Percentiles rank a stretch among this genome's conserved stretches.
phyloP scores from a whole-genome alignment of 1,140 invertebrate species.

The Calosoma granatense region DNA sequence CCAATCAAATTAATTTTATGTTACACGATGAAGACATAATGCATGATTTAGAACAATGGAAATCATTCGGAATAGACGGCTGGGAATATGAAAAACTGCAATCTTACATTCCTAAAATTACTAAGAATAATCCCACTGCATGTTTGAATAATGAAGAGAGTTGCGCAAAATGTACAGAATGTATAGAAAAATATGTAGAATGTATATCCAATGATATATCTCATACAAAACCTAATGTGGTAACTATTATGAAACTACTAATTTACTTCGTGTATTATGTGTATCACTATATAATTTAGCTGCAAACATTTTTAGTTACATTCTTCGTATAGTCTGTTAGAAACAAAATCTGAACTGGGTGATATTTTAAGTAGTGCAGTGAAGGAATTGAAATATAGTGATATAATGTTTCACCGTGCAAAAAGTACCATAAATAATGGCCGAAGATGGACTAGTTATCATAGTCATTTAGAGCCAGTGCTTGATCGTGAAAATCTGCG shows the following conservation, averaged over 20 bases:
- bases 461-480: slow-evolving; percentile 56
- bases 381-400: slow-evolving; percentile 20
- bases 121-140: too few species aligned
- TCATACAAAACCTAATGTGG: too few species aligned
- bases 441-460: slow-evolving; percentile 51
- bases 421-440: slow-evolving; percentile 53
- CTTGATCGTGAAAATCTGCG: slow-evolving; percentile 56
- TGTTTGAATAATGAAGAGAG: not conserved
- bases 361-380: not conserved
- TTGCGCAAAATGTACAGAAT: slow-evolving; percentile 28
- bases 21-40: slow-evolving; percentile 51
- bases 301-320: slow-evolving; percentile 16
- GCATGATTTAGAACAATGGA: slow-evolving; percentile 49
- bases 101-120: not conserved
- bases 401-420: slow-evolving; percentile 37
- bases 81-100: slow-evolving; percentile 39
- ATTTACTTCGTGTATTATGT: too few species aligned
- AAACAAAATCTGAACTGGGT: slow-evolving; percentile 26
- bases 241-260: too few species aligned
- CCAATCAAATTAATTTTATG: slow-evolving; percentile 58
- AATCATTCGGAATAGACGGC: slow-evolving; percentile 34
- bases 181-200: too few species aligned
- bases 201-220: too few species aligned
- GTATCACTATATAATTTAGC: slow-evolving; percentile 27
- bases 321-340: slow-evolving; percentile 20